These are phyloP conservation scores for Melanotus villosus DNA, from an alignment of 2,888 invertebrate species.

Conservation along the genomic window DNA sequence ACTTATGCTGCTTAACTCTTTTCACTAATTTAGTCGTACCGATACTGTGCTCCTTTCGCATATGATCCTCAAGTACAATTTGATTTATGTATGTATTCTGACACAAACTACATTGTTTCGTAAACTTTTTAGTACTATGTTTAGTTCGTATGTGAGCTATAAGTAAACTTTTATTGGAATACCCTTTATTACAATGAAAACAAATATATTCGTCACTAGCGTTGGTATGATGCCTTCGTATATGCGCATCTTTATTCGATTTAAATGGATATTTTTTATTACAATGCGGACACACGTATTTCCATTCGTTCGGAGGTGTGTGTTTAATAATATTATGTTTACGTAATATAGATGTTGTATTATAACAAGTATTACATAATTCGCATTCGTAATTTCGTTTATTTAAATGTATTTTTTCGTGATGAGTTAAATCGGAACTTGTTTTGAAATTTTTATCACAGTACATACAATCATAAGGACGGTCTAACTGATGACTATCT, in stretches of 20 bases:
- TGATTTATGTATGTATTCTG: neutral
- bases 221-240: neutral
- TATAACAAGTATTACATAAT: constrained; percentile 2
- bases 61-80: constrained; percentile 21
- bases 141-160: constrained; percentile 47
- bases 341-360: constrained; percentile 8
- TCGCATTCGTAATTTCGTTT: constrained; percentile 3
- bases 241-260: neutral
- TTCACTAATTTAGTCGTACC: constrained; percentile 16
- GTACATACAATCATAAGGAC: constrained; percentile 23
- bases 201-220: constrained; percentile 44
- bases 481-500: neutral
- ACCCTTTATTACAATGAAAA: constrained; percentile 52
- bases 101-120: constrained; percentile 45
- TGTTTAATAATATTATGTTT: constrained; percentile 27
- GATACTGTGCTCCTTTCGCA: constrained; percentile 24
- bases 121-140: constrained; percentile 42
- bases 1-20: constrained; percentile 28
- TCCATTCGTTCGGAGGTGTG: constrained; percentile 6
- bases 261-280: constrained; percentile 13
- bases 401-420: constrained; percentile 13
- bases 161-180: constrained; percentile 48
- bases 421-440: constrained; percentile 8
- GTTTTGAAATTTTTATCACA: constrained; percentile 24
- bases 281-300: constrained; percentile 18